These are phyloP conservation scores for Oncorhynchus masou DNA, from an alignment of 2,113 vertebrate species.

Conservation along the genomic window DNA sequence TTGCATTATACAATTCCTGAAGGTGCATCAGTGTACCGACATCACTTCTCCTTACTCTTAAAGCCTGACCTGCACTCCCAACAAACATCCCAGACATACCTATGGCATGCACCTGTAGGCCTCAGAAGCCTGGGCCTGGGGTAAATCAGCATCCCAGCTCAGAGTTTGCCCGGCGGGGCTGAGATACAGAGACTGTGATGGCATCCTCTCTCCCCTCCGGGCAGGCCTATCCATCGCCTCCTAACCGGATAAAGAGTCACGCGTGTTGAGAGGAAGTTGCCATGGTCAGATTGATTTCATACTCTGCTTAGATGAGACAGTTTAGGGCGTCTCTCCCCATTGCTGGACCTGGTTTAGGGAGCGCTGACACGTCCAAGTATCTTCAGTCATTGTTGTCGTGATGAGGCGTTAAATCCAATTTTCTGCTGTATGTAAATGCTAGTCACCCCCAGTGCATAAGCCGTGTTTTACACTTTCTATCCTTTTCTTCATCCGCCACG, in stretches of 20 bases:
- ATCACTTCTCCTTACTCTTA: no score
- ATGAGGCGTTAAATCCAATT: conserved; percentile 82
- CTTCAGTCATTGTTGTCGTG: conserved; percentile 72
- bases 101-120: conserved; percentile 35
- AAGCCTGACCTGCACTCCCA: no score
- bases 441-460: conserved; percentile 63
- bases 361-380: conserved; percentile 33
- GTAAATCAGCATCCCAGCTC: conserved; percentile 6
- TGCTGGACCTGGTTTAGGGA: conserved; percentile 13
- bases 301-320: conserved; percentile 60
- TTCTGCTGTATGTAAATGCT: conserved; percentile 77
- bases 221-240: conserved; percentile 5
- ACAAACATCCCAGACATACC: background rate
- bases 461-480: conserved; percentile 54
- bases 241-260: conserved; percentile 73
- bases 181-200: conserved; percentile 33
- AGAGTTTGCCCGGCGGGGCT: conserved; percentile 23
- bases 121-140: conserved; percentile 41
- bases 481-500: conserved; percentile 53
- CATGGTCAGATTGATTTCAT: conserved; percentile 75
- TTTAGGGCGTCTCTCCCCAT: conserved; percentile 39
- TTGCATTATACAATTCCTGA: no score
- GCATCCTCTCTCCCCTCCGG: conserved; percentile 50
- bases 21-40: no score
- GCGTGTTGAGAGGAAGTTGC: conserved; percentile 60